phyloP scores from a whole-genome alignment of 1,140 invertebrate species.

The Nasonia vitripennis region DNA sequence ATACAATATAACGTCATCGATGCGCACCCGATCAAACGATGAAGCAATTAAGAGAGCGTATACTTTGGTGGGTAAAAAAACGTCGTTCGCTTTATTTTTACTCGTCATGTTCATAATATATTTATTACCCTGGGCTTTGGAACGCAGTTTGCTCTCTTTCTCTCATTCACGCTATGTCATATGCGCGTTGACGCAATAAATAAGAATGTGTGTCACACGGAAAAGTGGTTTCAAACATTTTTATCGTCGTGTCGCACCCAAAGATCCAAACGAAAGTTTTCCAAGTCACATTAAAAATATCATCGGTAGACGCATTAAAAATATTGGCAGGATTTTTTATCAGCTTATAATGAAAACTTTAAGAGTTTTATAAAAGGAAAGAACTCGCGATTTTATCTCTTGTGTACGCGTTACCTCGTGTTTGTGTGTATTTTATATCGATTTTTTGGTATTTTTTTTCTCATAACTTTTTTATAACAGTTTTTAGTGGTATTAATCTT shows the following conservation, averaged over 20 bases:
- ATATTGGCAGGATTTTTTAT: slow-evolving; percentile 35
- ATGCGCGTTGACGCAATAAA: background rate
- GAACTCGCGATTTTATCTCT: background rate
- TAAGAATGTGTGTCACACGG: slow-evolving; percentile 15
- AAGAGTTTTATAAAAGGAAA: background rate
- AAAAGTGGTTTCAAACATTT: background rate
- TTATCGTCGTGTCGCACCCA: background rate
- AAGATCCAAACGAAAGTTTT: background rate
- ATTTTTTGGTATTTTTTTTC: slow-evolving; percentile 12
- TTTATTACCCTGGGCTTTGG: slow-evolving; percentile 45
- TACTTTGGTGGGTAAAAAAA: background rate
- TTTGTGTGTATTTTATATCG: background rate
- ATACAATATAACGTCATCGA: background rate
- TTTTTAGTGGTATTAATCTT: background rate
- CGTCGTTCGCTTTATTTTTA: background rate
- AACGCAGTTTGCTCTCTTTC: background rate
- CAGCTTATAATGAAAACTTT: slow-evolving; percentile 12
- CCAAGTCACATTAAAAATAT: slow-evolving; percentile 7
- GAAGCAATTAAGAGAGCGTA: background rate
- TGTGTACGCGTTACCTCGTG: background rate
- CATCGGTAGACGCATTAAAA: slow-evolving; percentile 7
- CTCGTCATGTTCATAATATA: background rate
- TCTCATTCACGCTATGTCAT: background rate
- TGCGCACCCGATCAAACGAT: background rate
- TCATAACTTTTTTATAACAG: slow-evolving; percentile 2